Percentiles rank a stretch among this genome's conserved stretches.
These are phyloP conservation scores for Cremastinae sp. DNA, from an alignment of 2,888 invertebrate genomes.

Conservation along the genomic window DNA sequence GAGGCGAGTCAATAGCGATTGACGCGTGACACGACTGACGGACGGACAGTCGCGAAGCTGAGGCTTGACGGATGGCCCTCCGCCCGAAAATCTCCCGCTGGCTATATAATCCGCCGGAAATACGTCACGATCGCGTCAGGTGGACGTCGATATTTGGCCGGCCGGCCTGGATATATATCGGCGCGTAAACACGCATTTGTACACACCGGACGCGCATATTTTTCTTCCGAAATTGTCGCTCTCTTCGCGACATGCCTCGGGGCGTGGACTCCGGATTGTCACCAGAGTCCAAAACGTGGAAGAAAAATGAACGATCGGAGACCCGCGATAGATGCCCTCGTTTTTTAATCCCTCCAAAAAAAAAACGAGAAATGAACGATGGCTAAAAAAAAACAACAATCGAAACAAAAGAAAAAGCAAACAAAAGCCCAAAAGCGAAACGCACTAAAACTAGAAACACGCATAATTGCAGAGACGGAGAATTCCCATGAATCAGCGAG, in stretches of 20 bases:
- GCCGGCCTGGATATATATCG: constrained; percentile 11
- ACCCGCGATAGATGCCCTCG: neutral
- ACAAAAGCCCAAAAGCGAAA: too few relatives aligned
- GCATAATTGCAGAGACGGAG: too few relatives aligned
- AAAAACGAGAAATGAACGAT: too few relatives aligned
- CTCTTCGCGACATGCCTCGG: too few relatives aligned
- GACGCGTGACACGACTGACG: constrained; percentile 73
- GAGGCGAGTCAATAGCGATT: constrained; percentile 73
- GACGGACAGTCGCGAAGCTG: constrained; percentile 73
- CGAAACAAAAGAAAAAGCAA: too few relatives aligned
- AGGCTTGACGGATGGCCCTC: constrained; percentile 76
- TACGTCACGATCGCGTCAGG: constrained; percentile 70
- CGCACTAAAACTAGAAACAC: too few relatives aligned
- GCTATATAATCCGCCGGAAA: constrained; percentile 67
- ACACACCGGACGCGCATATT: neutral
- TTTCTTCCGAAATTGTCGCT: too few relatives aligned
- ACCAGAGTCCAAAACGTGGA: neutral
- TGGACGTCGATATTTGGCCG: constrained; percentile 61
- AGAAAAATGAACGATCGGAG: neutral
- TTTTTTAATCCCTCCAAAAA: too few relatives aligned
- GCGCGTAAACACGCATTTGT: constrained; percentile 23
- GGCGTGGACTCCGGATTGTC: neutral
- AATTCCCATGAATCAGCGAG: too few relatives aligned
- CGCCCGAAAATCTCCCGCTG: constrained; percentile 50
- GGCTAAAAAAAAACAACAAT: too few relatives aligned